Evolutionary conservation across 2,888 invertebrate species (phyloP).

Genomic region (Pachycephus smyrnensis): DNA sequence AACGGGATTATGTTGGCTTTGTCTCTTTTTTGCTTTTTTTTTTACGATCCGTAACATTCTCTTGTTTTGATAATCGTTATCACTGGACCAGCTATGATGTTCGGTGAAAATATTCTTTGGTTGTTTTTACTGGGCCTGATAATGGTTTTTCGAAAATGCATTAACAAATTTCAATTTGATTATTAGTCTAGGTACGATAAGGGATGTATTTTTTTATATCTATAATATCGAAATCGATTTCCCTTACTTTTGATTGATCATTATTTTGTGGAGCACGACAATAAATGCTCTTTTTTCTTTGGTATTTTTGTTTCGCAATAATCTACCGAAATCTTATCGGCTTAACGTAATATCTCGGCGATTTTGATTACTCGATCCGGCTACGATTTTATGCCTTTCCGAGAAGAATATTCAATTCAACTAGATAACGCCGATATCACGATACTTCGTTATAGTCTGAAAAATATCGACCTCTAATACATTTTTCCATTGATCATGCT

Average conservation of each 20-base stretch:
- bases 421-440: neutral
- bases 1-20: neutral
- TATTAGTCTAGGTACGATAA: neutral
- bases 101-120: neutral
- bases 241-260: neutral
- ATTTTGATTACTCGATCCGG: neutral
- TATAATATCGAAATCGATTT: neutral
- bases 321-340: neutral
- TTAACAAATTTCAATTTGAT: neutral
- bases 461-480: conserved; percentile 1
- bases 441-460: neutral
- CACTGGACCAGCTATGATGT: neutral
- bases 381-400: conserved; percentile 16
- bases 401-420: neutral
- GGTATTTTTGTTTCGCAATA: neutral
- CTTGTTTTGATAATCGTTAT: neutral
- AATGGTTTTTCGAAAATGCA: neutral
- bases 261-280: neutral
- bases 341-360: neutral
- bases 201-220: neutral
- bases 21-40: neutral
- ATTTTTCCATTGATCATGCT: conserved; percentile 9
- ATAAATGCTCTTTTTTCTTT: neutral
- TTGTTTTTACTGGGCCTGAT: neutral
- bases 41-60: neutral